Evolutionary conservation across 2,113 vertebrate genomes (phyloP).

Genomic region (Mionectes macconnelli): DNA sequence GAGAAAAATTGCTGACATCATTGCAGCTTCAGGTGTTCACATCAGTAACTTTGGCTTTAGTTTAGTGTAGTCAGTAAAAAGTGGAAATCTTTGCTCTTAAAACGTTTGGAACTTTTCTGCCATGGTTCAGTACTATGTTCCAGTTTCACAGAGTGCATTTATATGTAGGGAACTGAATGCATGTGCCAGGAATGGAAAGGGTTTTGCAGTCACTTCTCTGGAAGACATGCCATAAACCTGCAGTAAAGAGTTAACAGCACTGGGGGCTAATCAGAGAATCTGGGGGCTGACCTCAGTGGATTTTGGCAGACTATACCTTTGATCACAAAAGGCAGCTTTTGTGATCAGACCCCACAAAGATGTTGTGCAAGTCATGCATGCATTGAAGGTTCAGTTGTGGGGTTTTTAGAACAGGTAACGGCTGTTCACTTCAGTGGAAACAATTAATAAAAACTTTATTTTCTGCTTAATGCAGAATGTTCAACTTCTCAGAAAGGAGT

Average conservation of each 20-base stretch:
- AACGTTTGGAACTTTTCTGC: background rate
- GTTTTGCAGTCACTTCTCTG: background rate
- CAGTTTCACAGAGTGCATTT: background rate
- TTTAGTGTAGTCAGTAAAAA: background rate
- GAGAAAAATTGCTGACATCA: background rate
- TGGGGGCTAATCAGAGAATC: background rate
- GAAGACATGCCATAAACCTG: background rate
- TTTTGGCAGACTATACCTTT: background rate
- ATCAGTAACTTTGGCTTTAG: background rate
- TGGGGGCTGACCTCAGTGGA: background rate
- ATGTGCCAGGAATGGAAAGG: background rate
- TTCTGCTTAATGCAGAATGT: background rate
- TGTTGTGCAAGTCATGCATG: accelerated
- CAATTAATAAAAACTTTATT: background rate
- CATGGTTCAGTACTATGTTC: background rate
- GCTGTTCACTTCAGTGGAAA: background rate
- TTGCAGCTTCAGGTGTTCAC: background rate
- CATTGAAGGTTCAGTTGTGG: background rate
- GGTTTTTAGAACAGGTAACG: background rate
- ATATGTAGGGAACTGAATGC: background rate
- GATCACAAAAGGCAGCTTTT: background rate
- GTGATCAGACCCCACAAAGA: background rate
- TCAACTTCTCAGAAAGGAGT: background rate
- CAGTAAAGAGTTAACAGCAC: background rate
- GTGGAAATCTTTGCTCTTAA: background rate